Evolutionary conservation across 2,888 invertebrate genomes (phyloP), one percentile per base, ranked within the genome.

Genomic region (Antitype chi): DNA sequence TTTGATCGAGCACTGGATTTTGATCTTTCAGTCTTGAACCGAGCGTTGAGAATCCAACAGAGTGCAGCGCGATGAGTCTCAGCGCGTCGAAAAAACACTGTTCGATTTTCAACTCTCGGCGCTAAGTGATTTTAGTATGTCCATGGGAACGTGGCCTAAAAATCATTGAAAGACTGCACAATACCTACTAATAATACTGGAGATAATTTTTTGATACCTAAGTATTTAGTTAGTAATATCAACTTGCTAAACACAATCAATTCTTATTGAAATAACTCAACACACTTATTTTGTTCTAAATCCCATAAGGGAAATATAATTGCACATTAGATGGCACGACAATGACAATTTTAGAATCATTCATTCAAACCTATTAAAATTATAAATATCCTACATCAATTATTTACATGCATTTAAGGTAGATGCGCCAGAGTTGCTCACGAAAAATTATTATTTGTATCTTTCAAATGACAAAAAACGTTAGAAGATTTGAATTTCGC

Each of bases 171-270:
- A 49, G 17, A 74, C 49, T 25, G 13, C 43, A 53, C 4, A 5
- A 32, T 32, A 64, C 17, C 43, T 11, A 47, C 43, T 74, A 43
- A 72, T 72, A 74, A 47, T 73, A 75, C 47, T 75, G n/a, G 20
- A 53, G 28, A 17, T 8, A 74, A 11, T 49, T 49, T 32, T 32
- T 60, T 32, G 9, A 17, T 23, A 69, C 38, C 4, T 55, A 55
- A 38, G n/a, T 68, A 68, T 53, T 20, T 25, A 53, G 20, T 55
- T 43, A 25, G 28, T 28, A 47, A 60, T 47, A 28, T 62, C 47
- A 43, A 47, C 23, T 23, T 47, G 23, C 5, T 28, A 57, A 74
- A 20, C 38, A 60, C 17, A 52, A 59, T 71, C 7, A 52, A 60
- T 71, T 49, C 13, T 38, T 23, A 57, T 28, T 70, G n/a, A 43